Base-by-base conservation (phyloP, 92 coral and sea anemone species). In the Bergia puertoricense region DNA sequence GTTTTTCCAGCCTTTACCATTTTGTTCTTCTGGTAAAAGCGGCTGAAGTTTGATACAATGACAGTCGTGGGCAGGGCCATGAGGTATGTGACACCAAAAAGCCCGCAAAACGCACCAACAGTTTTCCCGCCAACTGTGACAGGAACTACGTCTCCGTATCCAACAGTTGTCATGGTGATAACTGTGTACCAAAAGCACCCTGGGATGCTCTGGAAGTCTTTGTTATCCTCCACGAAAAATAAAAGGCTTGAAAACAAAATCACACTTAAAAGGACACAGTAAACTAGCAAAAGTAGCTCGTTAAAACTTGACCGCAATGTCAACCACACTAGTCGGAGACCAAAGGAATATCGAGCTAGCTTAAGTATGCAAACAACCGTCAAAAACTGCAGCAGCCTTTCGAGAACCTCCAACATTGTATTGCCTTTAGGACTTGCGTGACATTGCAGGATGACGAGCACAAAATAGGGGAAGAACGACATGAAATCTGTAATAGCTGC, bases 91-190 rank as follows among this genome's bases (percentile, higher is more conserved):
- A 92, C 92, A 46, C 94, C 94, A 39, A 86, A 92, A 40, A 92
- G 82, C 3, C 92, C 94, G 71, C 94, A 92, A 20, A 92, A 85
- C 37, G 90, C 92, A 43, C 94, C 88, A 69, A 89, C 76, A 74
- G 89, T 2, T 86, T 92, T 89, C 85, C 94, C 94, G 23, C 80
- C 88, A 48, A 43, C 41, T 54, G 94, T 92, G 71, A 76, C 79
- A 4, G 94, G 94, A 30, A 89, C 77, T 51, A 89, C 54, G 88
- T 92, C 94, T 66, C 94, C 94, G 69, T 89, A 92, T 13, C 94
- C 94, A 73, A 92, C 94, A 40, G 94, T 92, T 59, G 94, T 92
- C 92, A 92, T 92, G 86, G 94, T 92, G 76, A 92, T 89, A 48
- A 89, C 74, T 30, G 77, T 84, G 78, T 79, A 92, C 94, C 94